Percentiles rank a stretch among this genome's conserved stretches.
These are phyloP conservation scores for Mallotus villosus DNA, from an alignment of 2,797 vertebrate genomes.

Conservation along the genomic window DNA sequence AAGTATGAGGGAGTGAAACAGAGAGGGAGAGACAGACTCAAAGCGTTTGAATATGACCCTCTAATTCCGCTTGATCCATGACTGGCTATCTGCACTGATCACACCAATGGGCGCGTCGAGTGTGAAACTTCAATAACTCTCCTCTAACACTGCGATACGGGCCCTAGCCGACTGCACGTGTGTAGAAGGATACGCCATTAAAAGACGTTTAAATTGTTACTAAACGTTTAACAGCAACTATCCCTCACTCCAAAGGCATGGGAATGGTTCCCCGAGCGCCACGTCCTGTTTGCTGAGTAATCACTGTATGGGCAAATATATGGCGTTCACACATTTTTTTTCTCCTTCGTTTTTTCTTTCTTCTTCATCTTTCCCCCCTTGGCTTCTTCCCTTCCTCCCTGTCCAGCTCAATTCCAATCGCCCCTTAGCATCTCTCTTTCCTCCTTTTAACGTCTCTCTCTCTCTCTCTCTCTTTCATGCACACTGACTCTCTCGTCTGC, in stretches of 20 bases:
- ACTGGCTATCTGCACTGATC: no score
- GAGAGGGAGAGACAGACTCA: constrained; percentile 37
- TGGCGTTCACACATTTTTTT: constrained; percentile 8
- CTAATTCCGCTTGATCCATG: no score
- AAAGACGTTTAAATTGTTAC: constrained; percentile 65
- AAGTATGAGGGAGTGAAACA: constrained; percentile 54
- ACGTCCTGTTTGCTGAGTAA: constrained; percentile 60
- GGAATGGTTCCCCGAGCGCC: constrained; percentile 63
- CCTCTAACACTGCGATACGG: constrained; percentile 61
- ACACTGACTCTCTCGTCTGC: constrained; percentile 1
- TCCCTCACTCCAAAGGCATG: constrained; percentile 59
- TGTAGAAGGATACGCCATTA: constrained; percentile 66
- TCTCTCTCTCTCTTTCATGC: constrained; percentile 1
- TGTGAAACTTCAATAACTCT: constrained; percentile 62
- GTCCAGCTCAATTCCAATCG: constrained; percentile 33
- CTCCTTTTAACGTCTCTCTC: constrained; percentile 1
- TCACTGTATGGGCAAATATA: constrained; percentile 62
- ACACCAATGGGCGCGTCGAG: constrained; percentile 8
- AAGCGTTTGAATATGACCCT: not conserved
- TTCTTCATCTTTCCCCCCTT: not conserved
- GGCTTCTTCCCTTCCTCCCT: not conserved
- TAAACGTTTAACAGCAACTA: constrained; percentile 48
- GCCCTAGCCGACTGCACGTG: constrained; percentile 57
- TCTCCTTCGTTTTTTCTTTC: not conserved
- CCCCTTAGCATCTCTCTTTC: constrained; percentile 51